A percentile compares a stretch with the other conserved stretches of the same genome.
phyloP scores from a whole-genome alignment of 2,888 invertebrate genomes.

The Choreutis nemorana region DNA sequence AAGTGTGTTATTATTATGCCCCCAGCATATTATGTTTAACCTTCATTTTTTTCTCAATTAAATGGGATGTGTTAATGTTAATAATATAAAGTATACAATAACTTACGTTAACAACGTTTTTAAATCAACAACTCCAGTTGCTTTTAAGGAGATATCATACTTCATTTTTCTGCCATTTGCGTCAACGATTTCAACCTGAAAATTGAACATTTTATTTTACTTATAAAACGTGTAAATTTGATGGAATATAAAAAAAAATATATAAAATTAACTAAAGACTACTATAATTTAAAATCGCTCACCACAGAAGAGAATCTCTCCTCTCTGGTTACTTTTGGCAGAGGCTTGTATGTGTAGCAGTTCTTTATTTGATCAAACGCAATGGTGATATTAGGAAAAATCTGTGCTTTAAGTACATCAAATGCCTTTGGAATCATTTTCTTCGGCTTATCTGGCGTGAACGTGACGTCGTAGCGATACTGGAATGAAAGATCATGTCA shows the following conservation, averaged over 20 bases:
- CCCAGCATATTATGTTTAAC: no score
- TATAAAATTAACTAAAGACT: neutral
- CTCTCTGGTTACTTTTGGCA: constrained; percentile 37
- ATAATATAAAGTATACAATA: no score
- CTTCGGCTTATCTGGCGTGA: constrained; percentile 75
- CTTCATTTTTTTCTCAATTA: no score
- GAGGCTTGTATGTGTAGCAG: constrained; percentile 57
- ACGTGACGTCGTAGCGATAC: constrained; percentile 84
- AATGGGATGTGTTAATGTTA: no score
- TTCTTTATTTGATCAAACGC: constrained; percentile 80
- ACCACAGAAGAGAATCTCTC: constrained; percentile 24
- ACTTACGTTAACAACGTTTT: constrained; percentile 37
- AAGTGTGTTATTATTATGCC: no score
- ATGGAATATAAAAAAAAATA: neutral
- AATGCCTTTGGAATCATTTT: constrained; percentile 64
- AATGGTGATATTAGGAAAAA: constrained; percentile 49
- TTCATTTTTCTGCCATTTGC: constrained; percentile 31
- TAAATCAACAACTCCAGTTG: constrained; percentile 63
- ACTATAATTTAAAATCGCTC: constrained; percentile 16
- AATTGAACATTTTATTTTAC: constrained; percentile 8
- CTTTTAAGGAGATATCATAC: constrained; percentile 61
- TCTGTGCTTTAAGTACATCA: constrained; percentile 24
- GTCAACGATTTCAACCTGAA: constrained; percentile 31
- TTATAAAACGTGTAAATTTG: constrained; percentile 2
- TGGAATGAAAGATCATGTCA: no score